Base-by-base conservation (phyloP, 2,113 vertebrate genomes). In the Gulo gulo region DNA sequence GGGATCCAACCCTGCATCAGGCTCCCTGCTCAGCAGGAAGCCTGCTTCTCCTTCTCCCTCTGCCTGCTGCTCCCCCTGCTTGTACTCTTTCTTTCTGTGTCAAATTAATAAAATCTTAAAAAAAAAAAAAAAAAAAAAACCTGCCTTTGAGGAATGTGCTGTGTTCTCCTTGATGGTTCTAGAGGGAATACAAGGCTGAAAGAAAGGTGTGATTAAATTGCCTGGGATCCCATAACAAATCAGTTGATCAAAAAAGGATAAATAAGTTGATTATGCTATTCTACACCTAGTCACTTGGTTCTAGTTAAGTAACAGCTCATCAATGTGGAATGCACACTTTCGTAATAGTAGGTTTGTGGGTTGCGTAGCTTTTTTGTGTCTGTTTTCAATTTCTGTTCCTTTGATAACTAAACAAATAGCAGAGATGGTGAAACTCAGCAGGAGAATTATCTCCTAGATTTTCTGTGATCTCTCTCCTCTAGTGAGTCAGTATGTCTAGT, bases 301-400 rank as follows among this genome's bases (percentile, higher is more conserved):
- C 88, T 80, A 36, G 45, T 90, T 86, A 84, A 95, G 50, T 36
- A 82, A 29, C 55, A 94, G 59, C 34, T 94, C 94, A 67, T 95
- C 86, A 71, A 31, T 91, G 52, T 84, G 61, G 88, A 95, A 83
- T 84, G 15, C n/a, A 95, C 73, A 42, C 97, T 96, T 94, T 97
- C 81, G 67, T 86, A 95, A 92, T 88, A 73, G 83, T 97, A 92
- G 55, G 36, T 79, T 93, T 97, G 91, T 91, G 94, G 97, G 88
- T 95, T 96, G n/a, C 81, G 7, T 78, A 73, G 57, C 84, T 85
- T 94, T 95, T 47, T 82, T 93, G 55, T 81, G n/a, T 89, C 80
- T 96, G 42, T 97, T 97, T 97, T 97, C 97, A 95, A 97, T 96
- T 98, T 98, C 97, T 97, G 13, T 97, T 98, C 89, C 95, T 98